Evolutionary conservation across 2,797 vertebrate genomes (phyloP).

Genomic region (Dryobates pubescens): DNA sequence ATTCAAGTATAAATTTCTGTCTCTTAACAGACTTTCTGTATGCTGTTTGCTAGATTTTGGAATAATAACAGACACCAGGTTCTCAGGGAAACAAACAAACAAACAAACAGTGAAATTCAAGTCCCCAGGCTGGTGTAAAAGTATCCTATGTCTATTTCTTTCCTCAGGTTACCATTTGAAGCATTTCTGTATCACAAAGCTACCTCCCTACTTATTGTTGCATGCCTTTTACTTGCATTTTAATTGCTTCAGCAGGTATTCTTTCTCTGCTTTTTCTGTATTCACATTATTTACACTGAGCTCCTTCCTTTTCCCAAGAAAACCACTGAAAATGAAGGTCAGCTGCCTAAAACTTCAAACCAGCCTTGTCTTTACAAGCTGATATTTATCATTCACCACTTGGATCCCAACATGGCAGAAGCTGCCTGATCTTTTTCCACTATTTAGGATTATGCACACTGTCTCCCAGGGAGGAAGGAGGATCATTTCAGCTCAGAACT

Average conservation of each 20-base stretch:
- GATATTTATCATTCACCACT: neutral
- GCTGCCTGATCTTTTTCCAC: neutral
- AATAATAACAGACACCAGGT: neutral
- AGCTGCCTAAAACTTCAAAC: neutral
- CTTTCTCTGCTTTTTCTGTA: neutral
- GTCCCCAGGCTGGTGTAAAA: neutral
- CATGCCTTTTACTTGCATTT: neutral
- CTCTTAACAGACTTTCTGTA: neutral
- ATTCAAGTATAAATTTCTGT: neutral
- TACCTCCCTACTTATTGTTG: neutral
- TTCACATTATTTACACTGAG: neutral
- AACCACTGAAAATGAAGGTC: neutral
- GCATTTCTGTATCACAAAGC: neutral
- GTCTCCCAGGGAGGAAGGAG: neutral
- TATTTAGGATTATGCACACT: neutral
- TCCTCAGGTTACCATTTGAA: neutral
- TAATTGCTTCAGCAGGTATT: neutral
- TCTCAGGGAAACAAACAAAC: too few species aligned
- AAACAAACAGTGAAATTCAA: neutral
- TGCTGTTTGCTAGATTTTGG: neutral
- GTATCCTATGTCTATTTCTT: neutral
- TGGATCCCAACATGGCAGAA: neutral
- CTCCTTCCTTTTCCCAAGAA: neutral
- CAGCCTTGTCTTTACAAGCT: neutral
- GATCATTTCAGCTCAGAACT: neutral